Base-by-base conservation (phyloP, 2,113 vertebrate genomes). In the Aythya baeri region DNA sequence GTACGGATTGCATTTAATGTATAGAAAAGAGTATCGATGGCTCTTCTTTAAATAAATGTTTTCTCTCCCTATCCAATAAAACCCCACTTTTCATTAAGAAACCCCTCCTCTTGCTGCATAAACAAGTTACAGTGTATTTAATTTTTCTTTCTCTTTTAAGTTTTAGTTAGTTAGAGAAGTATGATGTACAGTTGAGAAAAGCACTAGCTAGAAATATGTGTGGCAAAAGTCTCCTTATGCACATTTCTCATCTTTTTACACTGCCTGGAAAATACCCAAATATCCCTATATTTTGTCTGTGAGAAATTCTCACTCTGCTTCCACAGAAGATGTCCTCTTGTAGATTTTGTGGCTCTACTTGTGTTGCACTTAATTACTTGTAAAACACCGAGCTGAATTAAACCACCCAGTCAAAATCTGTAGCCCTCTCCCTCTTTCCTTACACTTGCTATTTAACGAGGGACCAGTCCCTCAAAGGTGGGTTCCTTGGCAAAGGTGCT, bases 21-120 rank as follows among this genome's bases (percentile, higher is more conserved):
- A 81, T 86, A 96, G 88, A 38, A 94, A 93, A 93, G 62, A 62
- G 32, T 85, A 93, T 83, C 71, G 67, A 93, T 80, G 54, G 44
- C 50, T 92, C 38, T 94, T 79, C 70, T 92, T 73, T 55, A 27
- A 96, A 91, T 91, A 94, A 94, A 88, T 77, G 67, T 87, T 86
- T 94, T 87, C 50, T 82, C 55, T 73, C 70, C 41, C 49, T 82
- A 32, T 73, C 55, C 81, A 93, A 43, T 88, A 94, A 91, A 87
- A 2, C 31, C 73, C 74, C 55, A 57, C 6, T 49, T 93, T 89
- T 94, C 15, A 1, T 92, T 91, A 89, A 91, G 75, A 61, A 95
- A 25, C 36, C 44, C 66, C 18, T 96, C 41, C 27, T 93, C 76
- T 89, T 83, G 84, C 83, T 79, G 31, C 93, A 63, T 82, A 96